Base-by-base conservation (phyloP, 1,140 invertebrate species). In the Ceratosolen fusciceps region DNA sequence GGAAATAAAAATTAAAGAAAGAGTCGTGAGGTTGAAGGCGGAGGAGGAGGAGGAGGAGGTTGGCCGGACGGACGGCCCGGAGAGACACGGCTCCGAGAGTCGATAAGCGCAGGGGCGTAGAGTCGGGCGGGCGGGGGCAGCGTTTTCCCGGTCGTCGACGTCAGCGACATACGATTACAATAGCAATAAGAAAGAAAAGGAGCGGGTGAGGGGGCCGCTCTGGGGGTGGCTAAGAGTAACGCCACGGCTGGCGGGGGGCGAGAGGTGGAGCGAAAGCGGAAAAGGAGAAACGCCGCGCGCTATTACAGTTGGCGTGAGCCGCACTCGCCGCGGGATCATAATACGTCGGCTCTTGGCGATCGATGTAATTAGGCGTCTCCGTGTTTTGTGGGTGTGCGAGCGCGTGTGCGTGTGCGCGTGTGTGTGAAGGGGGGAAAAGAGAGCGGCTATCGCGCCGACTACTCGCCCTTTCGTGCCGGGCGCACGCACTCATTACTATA, bases 301-400 rank as follows among this genome's bases (percentile, higher is more conserved):
- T 65, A 65, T 75, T 49, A 65, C 29, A 31, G 0, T 43, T 7
- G 49, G 31, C 52, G 34, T 21, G 72, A 58, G 56, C 21, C 7
- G 60, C 39, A 65, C 39, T 24, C 26, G 19, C 62, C 31, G 73
- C 43, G 60, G 34, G 37, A 67, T 34, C n/a, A 67, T 67, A 67
- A 67, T 67, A 67, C 62, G 62, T 39, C 43, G 76, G 77, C 77
- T 68, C 68, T 54, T 52, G n/a, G 68, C 77, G 77, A 79, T 79
- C 77, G 77, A 79, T 79, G 77, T 73, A 79, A 79, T 79, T 79
- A 79, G 77, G 77, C 68, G 70, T 60, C n/a, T n/a, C 70, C 65
- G 52, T n/a, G n/a, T n/a, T n/a, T n/a, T n/a, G n/a, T n/a, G n/a
- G n/a, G n/a, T n/a, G n/a, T 10, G 72, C 72, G 56, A 74, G 19